These are phyloP conservation scores for Dicyrtoma fusca DNA, from an alignment of 2,888 invertebrate species.

Conservation along the genomic window DNA sequence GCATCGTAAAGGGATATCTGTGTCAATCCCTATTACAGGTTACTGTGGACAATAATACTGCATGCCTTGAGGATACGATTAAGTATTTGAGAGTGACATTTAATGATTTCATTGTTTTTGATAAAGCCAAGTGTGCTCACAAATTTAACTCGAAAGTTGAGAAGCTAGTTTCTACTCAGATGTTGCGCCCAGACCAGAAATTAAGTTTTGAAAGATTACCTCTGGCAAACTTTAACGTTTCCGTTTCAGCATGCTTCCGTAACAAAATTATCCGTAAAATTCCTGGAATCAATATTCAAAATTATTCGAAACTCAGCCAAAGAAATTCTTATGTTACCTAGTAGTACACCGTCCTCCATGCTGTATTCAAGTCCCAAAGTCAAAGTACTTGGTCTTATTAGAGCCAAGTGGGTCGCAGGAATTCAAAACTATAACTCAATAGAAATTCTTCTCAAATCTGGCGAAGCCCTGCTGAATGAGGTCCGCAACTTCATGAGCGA, in stretches of 20 bases:
- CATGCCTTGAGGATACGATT: too few species aligned
- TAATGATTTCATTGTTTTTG: background rate
- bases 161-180: too few species aligned
- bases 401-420: conserved; percentile 8
- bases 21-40: too few species aligned
- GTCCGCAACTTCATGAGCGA: background rate
- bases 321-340: too few species aligned
- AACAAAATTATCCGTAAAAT: background rate
- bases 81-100: background rate
- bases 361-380: too few species aligned
- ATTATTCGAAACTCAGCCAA: too few species aligned
- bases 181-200: too few species aligned
- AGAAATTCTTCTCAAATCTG: background rate
- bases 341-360: background rate
- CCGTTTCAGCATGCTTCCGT: background rate
- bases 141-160: too few species aligned
- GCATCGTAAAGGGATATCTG: background rate
- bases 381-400: too few species aligned
- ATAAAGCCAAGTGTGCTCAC: background rate
- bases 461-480: background rate
- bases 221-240: conserved; percentile 2
- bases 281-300: background rate
- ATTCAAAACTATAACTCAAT: background rate
- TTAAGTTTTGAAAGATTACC: background rate
- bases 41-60: background rate